Conservation (phyloP, 2,888 invertebrate species). For the Nomada ruficornis region DNA sequence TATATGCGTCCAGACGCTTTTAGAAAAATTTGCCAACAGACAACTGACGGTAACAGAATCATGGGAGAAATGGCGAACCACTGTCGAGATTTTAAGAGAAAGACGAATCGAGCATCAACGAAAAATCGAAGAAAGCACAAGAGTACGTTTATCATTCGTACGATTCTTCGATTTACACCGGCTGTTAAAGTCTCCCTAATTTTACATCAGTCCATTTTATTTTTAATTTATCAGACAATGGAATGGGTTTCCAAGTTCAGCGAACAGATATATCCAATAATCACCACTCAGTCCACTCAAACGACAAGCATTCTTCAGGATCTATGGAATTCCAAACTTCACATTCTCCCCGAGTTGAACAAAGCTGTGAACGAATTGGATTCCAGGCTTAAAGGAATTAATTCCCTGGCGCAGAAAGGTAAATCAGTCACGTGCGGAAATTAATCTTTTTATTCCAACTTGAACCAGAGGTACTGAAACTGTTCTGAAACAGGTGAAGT, state of each 20-base stretch:
- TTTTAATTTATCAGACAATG: slow-evolving; percentile 85
- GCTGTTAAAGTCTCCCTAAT: neutral
- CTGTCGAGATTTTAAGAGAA: slow-evolving; percentile 85
- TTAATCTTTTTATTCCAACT: neutral
- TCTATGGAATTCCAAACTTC: slow-evolving; percentile 86
- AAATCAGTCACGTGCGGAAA: slow-evolving; percentile 22
- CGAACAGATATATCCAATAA: slow-evolving; percentile 90
- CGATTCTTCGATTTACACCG: neutral
- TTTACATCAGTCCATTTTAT: slow-evolving; percentile 9
- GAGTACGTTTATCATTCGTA: slow-evolving; percentile 79
- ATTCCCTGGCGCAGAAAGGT: slow-evolving; percentile 88
- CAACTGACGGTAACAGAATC: slow-evolving; percentile 88
- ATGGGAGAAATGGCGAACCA: slow-evolving; percentile 90
- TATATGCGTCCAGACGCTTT: slow-evolving; percentile 88
- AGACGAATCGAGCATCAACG: slow-evolving; percentile 85
- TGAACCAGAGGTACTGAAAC: neutral
- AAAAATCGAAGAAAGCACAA: slow-evolving; percentile 82
- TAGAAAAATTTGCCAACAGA: slow-evolving; percentile 88
- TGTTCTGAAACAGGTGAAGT: slow-evolving; percentile 79
- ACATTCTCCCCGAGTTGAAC: slow-evolving; percentile 87
- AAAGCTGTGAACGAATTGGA: slow-evolving; percentile 89
- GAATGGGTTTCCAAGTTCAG: slow-evolving; percentile 89
- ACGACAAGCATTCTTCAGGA: slow-evolving; percentile 86
- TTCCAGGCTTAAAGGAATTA: slow-evolving; percentile 88
- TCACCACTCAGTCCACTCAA: slow-evolving; percentile 87